Base-by-base conservation (phyloP, 2,888 invertebrate species). In the Trissolcus brochymenae region DNA sequence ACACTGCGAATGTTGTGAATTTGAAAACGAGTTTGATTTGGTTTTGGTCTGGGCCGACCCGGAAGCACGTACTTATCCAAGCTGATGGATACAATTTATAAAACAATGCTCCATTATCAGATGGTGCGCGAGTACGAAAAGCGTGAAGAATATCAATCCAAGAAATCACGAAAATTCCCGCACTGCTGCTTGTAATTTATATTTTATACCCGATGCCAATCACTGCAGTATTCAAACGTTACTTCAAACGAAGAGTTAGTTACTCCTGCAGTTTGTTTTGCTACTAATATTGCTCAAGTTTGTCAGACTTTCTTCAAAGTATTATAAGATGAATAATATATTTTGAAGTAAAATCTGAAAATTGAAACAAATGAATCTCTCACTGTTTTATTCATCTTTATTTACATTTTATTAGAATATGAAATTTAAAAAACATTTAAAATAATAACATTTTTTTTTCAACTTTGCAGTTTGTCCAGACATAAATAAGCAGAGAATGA, bases 191-290 rank as follows among this genome's bases (percentile, higher is more conserved):
- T 83, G 82, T 85, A 87, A 88, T 87, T 88, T 86, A 86, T 82
- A 84, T 82, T 86, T 87, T 82, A 83, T 83, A 82, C 82, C 82
- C 84, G 83, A 86, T 85, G 80, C 84, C 88, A 88, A 88, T 88
- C 88, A 88, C 86, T 82, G 86, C 64, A 78, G 83, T 85, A 88
- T 88, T 88, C 88, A 81, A 53, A 66, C 76, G 67, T 74, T 74
- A 75, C 79, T 76, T 78, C 51, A 17, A 16, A 46, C 14, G 53
- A 57, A 19, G 55, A 74, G 64, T 78, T 75, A 66, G 73, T 73
- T 74, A 73, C 74, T 73, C 70, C 70, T 70, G 68, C 65, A 67
- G 53, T 43, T 76, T 78, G 76, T 76, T 80, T 75, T 74, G 65
- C 56, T 68, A 50, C 53, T 50, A 50, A 66, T 61, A 40, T 56